Evolutionary conservation across 1,140 invertebrate species (phyloP), one percentile per base, ranked within the genome.

Genomic region (Eriosoma lanigerum): DNA sequence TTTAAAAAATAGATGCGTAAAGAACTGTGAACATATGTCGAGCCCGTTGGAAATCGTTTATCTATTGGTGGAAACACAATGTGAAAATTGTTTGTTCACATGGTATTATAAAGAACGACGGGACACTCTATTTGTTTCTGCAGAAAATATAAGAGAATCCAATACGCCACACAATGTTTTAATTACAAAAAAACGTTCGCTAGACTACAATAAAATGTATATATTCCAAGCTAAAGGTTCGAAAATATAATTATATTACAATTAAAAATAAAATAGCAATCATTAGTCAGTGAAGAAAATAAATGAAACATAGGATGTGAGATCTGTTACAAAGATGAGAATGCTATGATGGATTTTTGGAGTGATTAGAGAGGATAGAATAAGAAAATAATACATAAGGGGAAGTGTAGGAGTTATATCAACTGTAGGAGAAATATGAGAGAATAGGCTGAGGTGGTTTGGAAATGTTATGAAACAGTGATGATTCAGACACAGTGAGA

Each of bases 171-270:
- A 15, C 19, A 5, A 72, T 17, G 21, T 72, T 29, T 72, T 29
- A 19, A 72, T 72, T 5, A 17, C 12, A 5, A 50, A 10, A 32
- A 29, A 29, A 52, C 9, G 17, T 32, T 52, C 48, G 4, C 12
- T 72, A 17, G 68, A 72, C 17, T 72, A 52, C 29, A 52, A 52
- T 52, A 52, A 29, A 72, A 29, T 48, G 4, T 72, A 72, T 5
- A 52, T 10, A 46, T 72, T 72, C 29, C 26, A 72, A 29, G 68
- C 29, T 29, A 72, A 72, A 72, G 68, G 68, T 72, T 50, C 21
- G 68, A 0, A 48, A 48, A 48, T 46, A 24, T 19, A 17, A 66
- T 15, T 66, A 44, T 38, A 4, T 38, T 38, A 38, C 8, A 38
- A 4, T 38, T 38, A 8, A 4, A 38, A 38, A 4, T 38, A 38